phyloP scores from a whole-genome alignment of 2,888 invertebrate genomes.

The Melieria picta region DNA sequence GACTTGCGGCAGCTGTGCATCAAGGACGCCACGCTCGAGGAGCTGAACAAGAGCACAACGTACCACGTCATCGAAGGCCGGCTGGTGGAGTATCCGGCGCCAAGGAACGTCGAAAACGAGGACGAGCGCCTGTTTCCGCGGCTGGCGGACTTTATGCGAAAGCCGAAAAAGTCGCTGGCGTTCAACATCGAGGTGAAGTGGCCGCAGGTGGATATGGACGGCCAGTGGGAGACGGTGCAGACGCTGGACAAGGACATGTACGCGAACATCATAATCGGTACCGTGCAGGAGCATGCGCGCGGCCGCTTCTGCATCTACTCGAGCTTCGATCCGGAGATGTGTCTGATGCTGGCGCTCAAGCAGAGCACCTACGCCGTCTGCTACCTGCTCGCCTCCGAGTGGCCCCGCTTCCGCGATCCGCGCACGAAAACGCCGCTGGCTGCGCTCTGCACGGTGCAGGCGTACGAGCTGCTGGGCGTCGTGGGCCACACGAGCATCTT shows the following conservation, averaged over 20 bases:
- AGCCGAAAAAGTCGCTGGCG: constrained; percentile 82
- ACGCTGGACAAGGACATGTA: constrained; percentile 85
- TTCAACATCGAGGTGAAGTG: constrained; percentile 97
- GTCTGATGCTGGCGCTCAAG: constrained; percentile 88
- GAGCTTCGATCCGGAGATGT: constrained; percentile 93
- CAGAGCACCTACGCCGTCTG: constrained; percentile 88
- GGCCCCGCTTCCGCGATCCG: constrained; percentile 75
- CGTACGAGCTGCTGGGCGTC: constrained; percentile 84
- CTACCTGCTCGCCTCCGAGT: constrained; percentile 86
- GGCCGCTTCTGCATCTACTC: constrained; percentile 87
- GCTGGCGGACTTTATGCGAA: constrained; percentile 79
- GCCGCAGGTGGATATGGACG: constrained; percentile 77
- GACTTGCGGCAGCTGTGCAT: constrained; percentile 93
- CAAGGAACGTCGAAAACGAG: constrained; percentile 74
- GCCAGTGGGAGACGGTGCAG: constrained; percentile 10
- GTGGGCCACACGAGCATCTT: constrained; percentile 92
- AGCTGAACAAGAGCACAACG: constrained; percentile 88
- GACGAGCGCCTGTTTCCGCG: constrained; percentile 80
- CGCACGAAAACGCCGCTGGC: constrained; percentile 69
- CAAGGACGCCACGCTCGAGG: constrained; percentile 89
- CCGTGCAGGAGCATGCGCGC: constrained; percentile 80
- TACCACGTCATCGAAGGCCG: constrained; percentile 82
- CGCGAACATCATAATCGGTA: constrained; percentile 83
- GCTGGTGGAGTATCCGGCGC: constrained; percentile 71
- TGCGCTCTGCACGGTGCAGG: constrained; percentile 80